Conservation (phyloP, 1,140 invertebrate genomes). For the Pogonomyrmex barbatus region DNA sequence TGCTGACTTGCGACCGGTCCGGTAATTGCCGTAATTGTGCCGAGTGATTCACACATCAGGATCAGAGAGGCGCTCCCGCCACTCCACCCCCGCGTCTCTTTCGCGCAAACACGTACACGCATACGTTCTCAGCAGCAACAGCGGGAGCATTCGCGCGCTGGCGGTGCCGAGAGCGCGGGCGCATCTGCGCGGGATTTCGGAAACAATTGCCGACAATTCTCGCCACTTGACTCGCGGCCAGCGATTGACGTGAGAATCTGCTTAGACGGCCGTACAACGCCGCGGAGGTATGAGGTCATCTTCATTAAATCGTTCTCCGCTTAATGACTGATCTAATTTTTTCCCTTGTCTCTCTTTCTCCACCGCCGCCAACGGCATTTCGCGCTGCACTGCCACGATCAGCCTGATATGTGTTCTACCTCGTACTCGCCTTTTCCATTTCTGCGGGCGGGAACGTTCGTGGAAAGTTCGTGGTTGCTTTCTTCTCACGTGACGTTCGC, state of each 20-base stretch:
- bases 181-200: constrained; percentile 86
- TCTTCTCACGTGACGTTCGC: constrained; percentile 39
- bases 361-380: constrained; percentile 51
- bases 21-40: constrained; percentile 86
- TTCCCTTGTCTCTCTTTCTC: constrained; percentile 70
- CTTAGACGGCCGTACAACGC: constrained; percentile 79
- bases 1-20: constrained; percentile 81
- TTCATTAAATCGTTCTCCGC: constrained; percentile 86
- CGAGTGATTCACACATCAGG: constrained; percentile 87
- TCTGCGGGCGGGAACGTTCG: constrained; percentile 27
- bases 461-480: constrained; percentile 43
- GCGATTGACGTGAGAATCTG: constrained; percentile 87
- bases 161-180: constrained; percentile 63
- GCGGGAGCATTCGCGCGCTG: constrained; percentile 65
- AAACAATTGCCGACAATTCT: constrained; percentile 87
- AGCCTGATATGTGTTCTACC: constrained; percentile 5
- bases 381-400: constrained; percentile 21
- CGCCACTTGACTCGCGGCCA: constrained; percentile 85
- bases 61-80: constrained; percentile 73
- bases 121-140: not conserved
- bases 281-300: constrained; percentile 86
- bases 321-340: constrained; percentile 86
- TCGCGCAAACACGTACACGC: constrained; percentile 55
- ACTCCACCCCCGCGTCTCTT: constrained; percentile 53
- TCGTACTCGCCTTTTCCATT: constrained; percentile 21